Evolutionary conservation across 1,140 invertebrate species (phyloP).

Genomic region (Calycopis cecrops): DNA sequence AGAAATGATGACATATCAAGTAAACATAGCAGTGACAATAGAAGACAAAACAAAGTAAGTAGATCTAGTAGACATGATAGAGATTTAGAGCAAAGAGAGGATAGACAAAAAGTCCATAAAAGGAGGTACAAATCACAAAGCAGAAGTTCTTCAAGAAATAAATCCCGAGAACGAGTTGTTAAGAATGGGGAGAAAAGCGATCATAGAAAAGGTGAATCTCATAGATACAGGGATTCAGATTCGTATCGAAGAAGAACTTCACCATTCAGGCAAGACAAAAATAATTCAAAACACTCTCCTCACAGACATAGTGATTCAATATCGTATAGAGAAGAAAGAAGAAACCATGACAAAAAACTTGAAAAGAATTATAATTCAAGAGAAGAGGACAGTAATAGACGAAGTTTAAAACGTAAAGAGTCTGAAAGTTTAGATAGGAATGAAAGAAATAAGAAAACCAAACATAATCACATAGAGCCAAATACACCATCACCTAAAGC

Average conservation of each 20-base stretch:
- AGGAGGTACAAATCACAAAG: constrained; percentile 21
- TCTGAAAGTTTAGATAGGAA: constrained; percentile 19
- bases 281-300: neutral
- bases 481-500: constrained; percentile 36
- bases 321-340: constrained; percentile 17
- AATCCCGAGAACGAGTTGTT: constrained; percentile 14
- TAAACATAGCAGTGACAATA: neutral
- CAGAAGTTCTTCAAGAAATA: constrained; percentile 23
- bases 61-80: constrained; percentile 24
- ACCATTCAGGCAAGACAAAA: constrained; percentile 9
- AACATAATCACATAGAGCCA: constrained; percentile 24
- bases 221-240: constrained; percentile 3
- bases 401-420: constrained; percentile 19
- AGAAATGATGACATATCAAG: constrained; percentile 10
- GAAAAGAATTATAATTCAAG: constrained; percentile 14
- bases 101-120: constrained; percentile 25
- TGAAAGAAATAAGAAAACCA: constrained; percentile 15
- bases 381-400: constrained; percentile 3
- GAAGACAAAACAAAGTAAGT: constrained; percentile 5
- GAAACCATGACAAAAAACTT: constrained; percentile 4
- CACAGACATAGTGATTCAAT: constrained; percentile 10
- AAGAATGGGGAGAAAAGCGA: constrained; percentile 18
- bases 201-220: constrained; percentile 8
- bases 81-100: constrained; percentile 17
- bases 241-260: neutral